Evolutionary conservation across 2,113 vertebrate species (phyloP).

Genomic region (Manacus vitellinus): DNA sequence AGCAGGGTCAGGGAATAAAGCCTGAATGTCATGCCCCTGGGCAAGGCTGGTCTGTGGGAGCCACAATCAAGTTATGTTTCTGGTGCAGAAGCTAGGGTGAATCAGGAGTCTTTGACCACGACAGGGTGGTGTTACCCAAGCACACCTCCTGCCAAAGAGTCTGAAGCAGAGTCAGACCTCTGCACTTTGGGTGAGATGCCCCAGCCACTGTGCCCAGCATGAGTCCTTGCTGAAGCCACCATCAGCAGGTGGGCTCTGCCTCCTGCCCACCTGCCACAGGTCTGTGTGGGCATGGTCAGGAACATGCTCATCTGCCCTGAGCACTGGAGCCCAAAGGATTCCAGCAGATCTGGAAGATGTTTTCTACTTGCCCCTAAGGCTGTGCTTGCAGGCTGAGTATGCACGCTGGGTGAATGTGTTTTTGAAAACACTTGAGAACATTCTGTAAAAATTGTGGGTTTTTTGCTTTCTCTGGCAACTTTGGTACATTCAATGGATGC

Average conservation of each 20-base stretch:
- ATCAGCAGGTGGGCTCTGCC: neutral
- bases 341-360: neutral
- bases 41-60: neutral
- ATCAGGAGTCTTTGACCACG: neutral
- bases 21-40: neutral
- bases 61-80: rapidly evolving
- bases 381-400: neutral
- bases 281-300: rapidly evolving
- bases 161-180: neutral
- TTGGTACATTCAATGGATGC: neutral
- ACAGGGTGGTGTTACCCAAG: rapidly evolving
- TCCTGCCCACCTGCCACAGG: rapidly evolving
- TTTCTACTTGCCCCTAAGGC: neutral
- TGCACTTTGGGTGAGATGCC: neutral
- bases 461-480: neutral
- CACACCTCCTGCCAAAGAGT: neutral
- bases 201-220: rapidly evolving
- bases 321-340: neutral
- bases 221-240: rapidly evolving
- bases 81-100: neutral
- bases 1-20: neutral
- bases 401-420: neutral
- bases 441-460: neutral
- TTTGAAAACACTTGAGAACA: neutral
- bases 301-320: rapidly evolving